Evolutionary conservation across 2,113 vertebrate genomes (phyloP).

Genomic region (Myotis lucifugus): DNA sequence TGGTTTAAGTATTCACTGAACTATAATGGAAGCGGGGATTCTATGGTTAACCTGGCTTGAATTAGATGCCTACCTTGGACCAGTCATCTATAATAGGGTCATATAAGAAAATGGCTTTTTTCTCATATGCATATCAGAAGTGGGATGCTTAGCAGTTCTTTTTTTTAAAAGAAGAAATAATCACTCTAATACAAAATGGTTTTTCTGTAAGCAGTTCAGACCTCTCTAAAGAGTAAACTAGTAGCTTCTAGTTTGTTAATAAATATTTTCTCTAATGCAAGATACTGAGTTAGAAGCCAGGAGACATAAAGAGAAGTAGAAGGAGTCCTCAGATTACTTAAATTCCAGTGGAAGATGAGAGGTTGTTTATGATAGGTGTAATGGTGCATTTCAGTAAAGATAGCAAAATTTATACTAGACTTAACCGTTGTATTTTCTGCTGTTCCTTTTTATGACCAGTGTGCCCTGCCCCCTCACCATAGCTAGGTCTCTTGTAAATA

Average conservation of each 20-base stretch:
- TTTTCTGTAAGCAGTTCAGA: slow-evolving; percentile 10
- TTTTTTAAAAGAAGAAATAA: not conserved
- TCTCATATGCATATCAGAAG: not conserved
- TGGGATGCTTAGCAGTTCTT: not conserved
- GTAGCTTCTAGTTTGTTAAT: not conserved
- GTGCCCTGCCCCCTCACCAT: not conserved
- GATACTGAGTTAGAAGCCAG: not conserved
- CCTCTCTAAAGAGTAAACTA: slow-evolving; percentile 2
- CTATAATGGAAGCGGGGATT: not conserved
- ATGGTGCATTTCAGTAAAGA: slow-evolving; percentile 47
- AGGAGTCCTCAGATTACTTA: not conserved
- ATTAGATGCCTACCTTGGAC: not conserved
- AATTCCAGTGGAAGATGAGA: slow-evolving; percentile 33
- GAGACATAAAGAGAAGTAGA: not conserved
- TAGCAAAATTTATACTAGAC: not conserved
- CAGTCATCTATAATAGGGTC: not conserved
- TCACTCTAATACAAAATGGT: not conserved
- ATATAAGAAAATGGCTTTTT: slow-evolving; percentile 4
- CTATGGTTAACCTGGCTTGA: not conserved
- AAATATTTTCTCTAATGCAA: slow-evolving; percentile 19
- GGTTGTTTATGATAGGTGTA: not conserved
- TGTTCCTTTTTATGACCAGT: not conserved
- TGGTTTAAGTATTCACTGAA: not conserved
- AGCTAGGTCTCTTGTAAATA: not conserved
- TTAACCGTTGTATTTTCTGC: not conserved